Conservation (phyloP, 2,888 invertebrate genomes). For the Zaprionus lineosus region DNA sequence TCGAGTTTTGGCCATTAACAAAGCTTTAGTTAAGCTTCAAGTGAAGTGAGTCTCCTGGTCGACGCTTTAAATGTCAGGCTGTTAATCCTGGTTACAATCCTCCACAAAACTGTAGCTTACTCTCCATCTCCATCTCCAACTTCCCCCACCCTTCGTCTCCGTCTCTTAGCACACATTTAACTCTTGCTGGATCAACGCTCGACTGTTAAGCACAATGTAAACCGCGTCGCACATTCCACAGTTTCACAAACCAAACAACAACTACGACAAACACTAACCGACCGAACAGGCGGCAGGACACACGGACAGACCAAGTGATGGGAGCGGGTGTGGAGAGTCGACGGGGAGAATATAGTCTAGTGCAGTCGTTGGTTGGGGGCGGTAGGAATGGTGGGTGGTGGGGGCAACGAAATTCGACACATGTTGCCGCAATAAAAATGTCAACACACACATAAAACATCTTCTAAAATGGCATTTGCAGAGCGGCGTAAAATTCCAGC, state of each 20-base stretch:
- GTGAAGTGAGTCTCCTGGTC: conserved; percentile 5
- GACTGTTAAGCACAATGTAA: conserved; percentile 71
- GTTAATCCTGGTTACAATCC: conserved; percentile 44
- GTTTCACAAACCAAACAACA: conserved; percentile 45
- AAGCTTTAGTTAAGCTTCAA: conserved; percentile 10
- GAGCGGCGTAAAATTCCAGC: conserved; percentile 68
- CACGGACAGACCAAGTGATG: conserved; percentile 1
- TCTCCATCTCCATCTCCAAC: not conserved
- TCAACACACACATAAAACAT: conserved; percentile 77
- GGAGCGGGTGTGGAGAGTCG: not conserved
- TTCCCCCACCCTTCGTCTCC: not conserved
- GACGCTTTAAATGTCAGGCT: conserved; percentile 38
- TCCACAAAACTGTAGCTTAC: conserved; percentile 15
- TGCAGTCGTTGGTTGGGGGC: conserved; percentile 29
- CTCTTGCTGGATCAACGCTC: conserved; percentile 47
- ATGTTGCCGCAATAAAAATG: conserved; percentile 79
- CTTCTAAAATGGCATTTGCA: conserved; percentile 79
- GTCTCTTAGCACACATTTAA: conserved; percentile 44
- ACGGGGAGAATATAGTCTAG: conserved; percentile 10
- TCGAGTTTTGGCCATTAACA: too few species aligned
- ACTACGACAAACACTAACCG: conserved; percentile 45
- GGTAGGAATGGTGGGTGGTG: not conserved
- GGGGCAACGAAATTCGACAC: conserved; percentile 67
- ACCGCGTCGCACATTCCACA: conserved; percentile 60
- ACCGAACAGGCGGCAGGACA: conserved; percentile 18